These are phyloP conservation scores for Drosophila eugracilis DNA, from an alignment of 1,140 invertebrate genomes.

Conservation along the genomic window DNA sequence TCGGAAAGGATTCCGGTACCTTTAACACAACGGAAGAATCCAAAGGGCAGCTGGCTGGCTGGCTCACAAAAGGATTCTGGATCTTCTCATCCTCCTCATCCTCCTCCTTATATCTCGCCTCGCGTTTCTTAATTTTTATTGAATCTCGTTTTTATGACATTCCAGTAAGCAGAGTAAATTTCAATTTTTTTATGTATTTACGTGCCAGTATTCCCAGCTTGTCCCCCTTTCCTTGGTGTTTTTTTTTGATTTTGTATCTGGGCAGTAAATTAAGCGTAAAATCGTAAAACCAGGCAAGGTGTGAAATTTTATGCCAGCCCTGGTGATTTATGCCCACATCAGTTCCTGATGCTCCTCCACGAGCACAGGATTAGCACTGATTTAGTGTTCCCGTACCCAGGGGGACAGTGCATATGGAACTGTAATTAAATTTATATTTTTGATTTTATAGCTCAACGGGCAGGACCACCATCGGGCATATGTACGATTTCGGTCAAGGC, in stretches of 20 bases:
- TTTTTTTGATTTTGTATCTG: constrained; percentile 42
- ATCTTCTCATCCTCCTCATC: constrained; percentile 12
- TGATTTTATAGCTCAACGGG: constrained; percentile 45
- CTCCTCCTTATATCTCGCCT: constrained; percentile 20
- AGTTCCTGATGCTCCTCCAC: constrained; percentile 52
- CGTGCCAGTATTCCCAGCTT: constrained; percentile 14
- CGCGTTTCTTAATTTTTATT: constrained; percentile 76
- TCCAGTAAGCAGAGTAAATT: constrained; percentile 62
- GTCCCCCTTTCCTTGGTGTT: neutral
- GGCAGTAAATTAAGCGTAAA: constrained; percentile 78
- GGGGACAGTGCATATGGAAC: constrained; percentile 55
- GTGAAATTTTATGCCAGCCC: constrained; percentile 78
- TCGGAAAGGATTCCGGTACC: constrained; percentile 29
- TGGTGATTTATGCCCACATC: constrained; percentile 77
- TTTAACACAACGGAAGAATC: constrained; percentile 23
- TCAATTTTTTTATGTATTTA: constrained; percentile 36
- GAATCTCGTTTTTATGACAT: constrained; percentile 78
- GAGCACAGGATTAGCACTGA: constrained; percentile 66
- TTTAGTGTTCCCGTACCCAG: constrained; percentile 58
- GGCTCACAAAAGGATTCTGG: constrained; percentile 53
- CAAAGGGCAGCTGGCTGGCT: constrained; percentile 39
- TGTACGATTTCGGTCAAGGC: constrained; percentile 37
- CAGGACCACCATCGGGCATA: constrained; percentile 28
- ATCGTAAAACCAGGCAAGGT: constrained; percentile 80
- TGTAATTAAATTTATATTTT: constrained; percentile 70